phyloP scores from a whole-genome alignment of 2,113 vertebrate genomes.

The Mustelus asterias region DNA sequence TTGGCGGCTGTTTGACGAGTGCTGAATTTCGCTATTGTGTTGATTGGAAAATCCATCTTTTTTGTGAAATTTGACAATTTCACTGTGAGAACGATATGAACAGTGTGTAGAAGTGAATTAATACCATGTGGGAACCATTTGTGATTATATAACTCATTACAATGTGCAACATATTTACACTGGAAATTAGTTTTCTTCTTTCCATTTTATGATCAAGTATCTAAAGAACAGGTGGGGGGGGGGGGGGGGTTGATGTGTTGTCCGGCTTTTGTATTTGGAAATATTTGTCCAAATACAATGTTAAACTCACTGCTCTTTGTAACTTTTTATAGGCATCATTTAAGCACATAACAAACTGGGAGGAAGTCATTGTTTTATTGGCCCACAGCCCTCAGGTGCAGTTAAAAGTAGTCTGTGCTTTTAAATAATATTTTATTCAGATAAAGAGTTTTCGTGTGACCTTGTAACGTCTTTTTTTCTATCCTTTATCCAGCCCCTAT shows the following conservation, averaged over 20 bases:
- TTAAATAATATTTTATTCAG: constrained; percentile 28
- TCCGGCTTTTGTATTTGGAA: not conserved
- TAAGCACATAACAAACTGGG: not conserved
- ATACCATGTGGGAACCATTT: not conserved
- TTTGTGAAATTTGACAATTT: not conserved
- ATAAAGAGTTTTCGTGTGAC: constrained; percentile 54
- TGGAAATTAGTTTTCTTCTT: not conserved
- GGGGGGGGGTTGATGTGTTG: not conserved
- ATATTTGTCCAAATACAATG: not conserved
- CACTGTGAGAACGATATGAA: not conserved
- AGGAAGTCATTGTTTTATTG: constrained; percentile 22
- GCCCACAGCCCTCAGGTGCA: not conserved
- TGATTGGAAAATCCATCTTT: not conserved
- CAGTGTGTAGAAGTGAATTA: not conserved
- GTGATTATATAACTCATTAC: not conserved
- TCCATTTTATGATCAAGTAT: not conserved
- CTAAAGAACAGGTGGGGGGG: not conserved
- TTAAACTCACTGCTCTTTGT: not conserved
- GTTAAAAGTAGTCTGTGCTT: constrained; percentile 1
- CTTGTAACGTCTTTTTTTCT: constrained; percentile 80
- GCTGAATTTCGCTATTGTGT: not conserved
- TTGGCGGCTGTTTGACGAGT: constrained; percentile 3
- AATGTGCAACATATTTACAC: not conserved
- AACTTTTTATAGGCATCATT: not conserved
- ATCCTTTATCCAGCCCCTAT: constrained; percentile 95